Conservation (phyloP, 2,888 invertebrate species). For the Lymantria monacha region DNA sequence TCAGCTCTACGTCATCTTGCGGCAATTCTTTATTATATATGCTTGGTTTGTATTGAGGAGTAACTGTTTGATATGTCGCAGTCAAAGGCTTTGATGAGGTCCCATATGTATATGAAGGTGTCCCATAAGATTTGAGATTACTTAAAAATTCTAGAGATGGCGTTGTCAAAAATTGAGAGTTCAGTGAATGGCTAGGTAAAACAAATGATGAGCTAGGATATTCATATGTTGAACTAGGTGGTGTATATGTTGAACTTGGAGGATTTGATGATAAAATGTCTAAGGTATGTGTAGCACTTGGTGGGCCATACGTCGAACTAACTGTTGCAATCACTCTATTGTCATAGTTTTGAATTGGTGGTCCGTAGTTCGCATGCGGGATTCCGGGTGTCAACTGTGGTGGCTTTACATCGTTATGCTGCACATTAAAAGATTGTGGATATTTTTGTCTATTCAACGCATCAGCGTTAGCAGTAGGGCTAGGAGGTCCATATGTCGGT, state of each 20-base stretch:
- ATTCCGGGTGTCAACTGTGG: conserved; percentile 45
- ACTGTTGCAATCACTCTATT: conserved; percentile 36
- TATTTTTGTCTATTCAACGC: conserved; percentile 48
- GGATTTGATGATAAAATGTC: conserved; percentile 56
- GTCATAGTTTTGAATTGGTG: conserved; percentile 44
- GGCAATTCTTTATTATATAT: conserved; percentile 51
- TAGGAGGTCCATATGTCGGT: conserved; percentile 70
- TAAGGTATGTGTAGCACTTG: conserved; percentile 54
- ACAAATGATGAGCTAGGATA: conserved; percentile 18
- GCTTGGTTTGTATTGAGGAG: conserved; percentile 46
- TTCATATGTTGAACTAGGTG: conserved; percentile 42
- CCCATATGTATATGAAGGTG: conserved; percentile 37
- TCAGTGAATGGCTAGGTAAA: conserved; percentile 17
- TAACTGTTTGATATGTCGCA: conserved; percentile 11
- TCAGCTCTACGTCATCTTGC: conserved; percentile 46
- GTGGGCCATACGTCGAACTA: conserved; percentile 62
- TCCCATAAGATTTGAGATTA: conserved; percentile 36
- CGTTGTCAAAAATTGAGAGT: conserved; percentile 31
- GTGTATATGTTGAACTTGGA: conserved; percentile 46
- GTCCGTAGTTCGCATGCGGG: conserved; percentile 58
- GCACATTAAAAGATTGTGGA: conserved; percentile 49
- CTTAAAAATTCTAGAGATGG: conserved; percentile 36
- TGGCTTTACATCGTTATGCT: conserved; percentile 37
- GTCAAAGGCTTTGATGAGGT: conserved; percentile 33
- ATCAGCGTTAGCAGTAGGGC: conserved; percentile 58